Conservation (phyloP, 2,888 invertebrate species). For the Craniophora ligustri region DNA sequence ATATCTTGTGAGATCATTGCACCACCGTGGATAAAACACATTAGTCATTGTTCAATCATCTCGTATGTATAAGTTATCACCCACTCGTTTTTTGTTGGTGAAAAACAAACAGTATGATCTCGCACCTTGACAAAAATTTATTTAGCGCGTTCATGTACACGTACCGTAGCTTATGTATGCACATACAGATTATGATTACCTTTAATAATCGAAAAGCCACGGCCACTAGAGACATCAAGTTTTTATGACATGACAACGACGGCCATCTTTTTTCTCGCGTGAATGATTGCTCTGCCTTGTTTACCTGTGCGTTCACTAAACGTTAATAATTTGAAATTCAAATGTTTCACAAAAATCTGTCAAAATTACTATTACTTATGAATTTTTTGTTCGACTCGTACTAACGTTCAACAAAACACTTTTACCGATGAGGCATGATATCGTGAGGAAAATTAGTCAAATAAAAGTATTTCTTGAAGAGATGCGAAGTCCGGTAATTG, state of each 20-base stretch:
- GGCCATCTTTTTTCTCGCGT: slow-evolving; percentile 25
- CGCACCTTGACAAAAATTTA: slow-evolving; percentile 59
- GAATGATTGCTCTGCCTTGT: neutral
- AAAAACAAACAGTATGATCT: slow-evolving; percentile 65
- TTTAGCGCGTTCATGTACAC: slow-evolving; percentile 47
- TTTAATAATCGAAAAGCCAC: slow-evolving; percentile 47
- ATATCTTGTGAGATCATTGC: slow-evolving; percentile 67
- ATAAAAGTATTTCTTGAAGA: no score
- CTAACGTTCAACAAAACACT: no score
- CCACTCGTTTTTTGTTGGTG: slow-evolving; percentile 58
- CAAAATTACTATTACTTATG: no score
- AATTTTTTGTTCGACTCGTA: no score
- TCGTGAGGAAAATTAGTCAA: no score
- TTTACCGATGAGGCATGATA: no score
- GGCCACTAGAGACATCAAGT: slow-evolving; percentile 24
- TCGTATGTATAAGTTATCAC: slow-evolving; percentile 62
- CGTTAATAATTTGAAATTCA: neutral
- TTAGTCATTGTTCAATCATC: slow-evolving; percentile 67
- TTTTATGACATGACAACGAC: slow-evolving; percentile 31
- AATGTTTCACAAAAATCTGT: no score
- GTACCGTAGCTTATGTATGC: slow-evolving; percentile 37
- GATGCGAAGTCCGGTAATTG: no score
- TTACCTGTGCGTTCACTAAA: no score
- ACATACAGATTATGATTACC: slow-evolving; percentile 24
- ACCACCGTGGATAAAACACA: slow-evolving; percentile 66